These are phyloP conservation scores for Apostichopus parvimensis DNA, from an alignment of 35 echinoderm and acorn worm species.

Conservation along the genomic window DNA sequence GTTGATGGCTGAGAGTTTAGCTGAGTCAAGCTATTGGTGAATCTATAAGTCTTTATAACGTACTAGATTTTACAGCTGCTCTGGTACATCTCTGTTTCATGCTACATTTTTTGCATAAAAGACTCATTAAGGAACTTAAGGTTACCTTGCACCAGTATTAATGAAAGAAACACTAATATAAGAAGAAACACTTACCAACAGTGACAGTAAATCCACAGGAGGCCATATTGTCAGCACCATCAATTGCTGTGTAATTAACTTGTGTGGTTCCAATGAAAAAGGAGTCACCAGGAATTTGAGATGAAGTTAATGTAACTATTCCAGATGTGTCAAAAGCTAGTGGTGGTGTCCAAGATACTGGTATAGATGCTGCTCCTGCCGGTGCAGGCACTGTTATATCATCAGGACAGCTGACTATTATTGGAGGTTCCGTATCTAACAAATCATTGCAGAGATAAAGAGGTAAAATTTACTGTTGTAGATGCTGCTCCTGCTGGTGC, in stretches of 20 bases:
- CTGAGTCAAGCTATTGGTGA: no score
- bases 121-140: no score
- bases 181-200: slow-evolving; percentile 9
- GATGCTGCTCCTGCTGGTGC: not conserved
- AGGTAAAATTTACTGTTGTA: not conserved
- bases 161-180: no score
- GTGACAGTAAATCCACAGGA: slow-evolving; percentile 13
- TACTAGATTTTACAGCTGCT: no score
- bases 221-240: not conserved
- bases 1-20: no score
- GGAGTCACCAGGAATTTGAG: not conserved
- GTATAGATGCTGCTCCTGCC: not conserved
- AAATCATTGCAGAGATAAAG: no score
- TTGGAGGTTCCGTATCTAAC: slow-evolving; percentile 7
- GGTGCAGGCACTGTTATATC: not conserved
- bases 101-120: no score
- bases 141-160: no score
- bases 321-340: slow-evolving; percentile 65
- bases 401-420: not conserved
- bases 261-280: slow-evolving; percentile 6
- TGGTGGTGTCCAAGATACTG: slow-evolving; percentile 60
- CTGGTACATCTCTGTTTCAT: no score
- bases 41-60: no score
- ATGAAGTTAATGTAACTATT: not conserved
- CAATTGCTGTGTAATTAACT: slow-evolving; percentile 6